phyloP scores from a whole-genome alignment of 2,113 vertebrate species.

The Corvus moneduloides region DNA sequence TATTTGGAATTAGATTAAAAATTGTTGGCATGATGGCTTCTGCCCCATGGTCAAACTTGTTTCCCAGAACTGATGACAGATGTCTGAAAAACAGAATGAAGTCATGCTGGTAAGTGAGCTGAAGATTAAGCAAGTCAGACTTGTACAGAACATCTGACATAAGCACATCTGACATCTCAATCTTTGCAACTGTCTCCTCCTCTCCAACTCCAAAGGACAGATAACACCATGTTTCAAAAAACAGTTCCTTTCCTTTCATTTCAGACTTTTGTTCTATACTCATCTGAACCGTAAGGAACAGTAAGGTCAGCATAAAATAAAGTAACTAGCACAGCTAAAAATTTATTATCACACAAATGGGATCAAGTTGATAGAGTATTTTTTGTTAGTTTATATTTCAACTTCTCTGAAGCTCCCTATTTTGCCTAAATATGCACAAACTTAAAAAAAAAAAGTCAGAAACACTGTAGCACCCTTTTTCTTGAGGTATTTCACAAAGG shows the following conservation, averaged over 20 bases:
- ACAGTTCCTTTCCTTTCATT: not conserved
- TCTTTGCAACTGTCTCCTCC: not conserved
- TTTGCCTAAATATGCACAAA: not conserved
- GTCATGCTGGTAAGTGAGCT: not conserved
- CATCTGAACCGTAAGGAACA: not conserved
- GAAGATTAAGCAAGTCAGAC: not conserved
- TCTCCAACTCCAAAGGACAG: not conserved
- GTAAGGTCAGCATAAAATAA: not conserved
- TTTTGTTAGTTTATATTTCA: not conserved
- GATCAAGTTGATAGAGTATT: not conserved
- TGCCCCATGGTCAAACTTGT: constrained; percentile 96
- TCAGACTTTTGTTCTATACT: not conserved
- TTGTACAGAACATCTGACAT: not conserved
- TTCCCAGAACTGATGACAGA: constrained; percentile 89
- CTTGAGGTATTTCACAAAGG: not conserved
- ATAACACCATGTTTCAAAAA: not conserved
- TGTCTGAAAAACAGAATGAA: constrained; percentile 77
- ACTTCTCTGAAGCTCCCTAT: not conserved
- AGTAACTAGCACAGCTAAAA: not conserved
- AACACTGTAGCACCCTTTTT: not conserved
- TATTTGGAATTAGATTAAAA: constrained; percentile 98
- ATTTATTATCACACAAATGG: not conserved
- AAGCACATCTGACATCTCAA: not conserved
- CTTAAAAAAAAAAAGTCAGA: not conserved
- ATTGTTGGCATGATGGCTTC: constrained; percentile 97